Base-by-base conservation (phyloP, 2,797 vertebrate species). In the Amniataba percoides region DNA sequence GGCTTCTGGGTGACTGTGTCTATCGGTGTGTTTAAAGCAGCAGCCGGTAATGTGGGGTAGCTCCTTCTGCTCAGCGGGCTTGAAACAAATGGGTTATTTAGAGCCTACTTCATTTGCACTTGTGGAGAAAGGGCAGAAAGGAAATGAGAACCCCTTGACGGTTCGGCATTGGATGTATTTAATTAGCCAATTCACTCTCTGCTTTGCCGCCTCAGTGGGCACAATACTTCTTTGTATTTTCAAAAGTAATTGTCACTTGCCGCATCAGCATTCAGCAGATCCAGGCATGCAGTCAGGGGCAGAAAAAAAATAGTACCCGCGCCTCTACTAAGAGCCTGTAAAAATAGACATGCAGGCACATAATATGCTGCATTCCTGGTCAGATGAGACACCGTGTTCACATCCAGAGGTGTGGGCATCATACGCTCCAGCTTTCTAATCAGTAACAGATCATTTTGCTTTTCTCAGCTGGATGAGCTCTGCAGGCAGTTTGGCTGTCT, bases 11-110 rank as follows among this genome's bases (percentile, higher is more conserved):
- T 71, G 84, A 83, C 78, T 72, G 31, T 61, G 72, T 75, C 73
- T 86, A 77, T 78, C 21, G 49, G 64, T 53, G 78, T 81, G 81
- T 88, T 86, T 57, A 84, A 83, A 81, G 78, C 81, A 72, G 82
- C 76, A 49, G 82, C 78, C 48, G 68, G 88, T 78, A 85, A 88
- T 75, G 81, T 80, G 71, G 80, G 86, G 75, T 45, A 64, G 77
- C 84, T 86, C 58, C 86, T 85, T 82, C 87, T 87, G 91, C 91
- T 92, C 86, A 87, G 86, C 48, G 16, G 85, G 81, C 87, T 88
- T 82, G 85, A 93, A 92, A 92, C 89, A 88, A 93, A 91, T 80
- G 89, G 86, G 84, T 92, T 94, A 92, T 92, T 94, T 92, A 92
- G 90, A 90, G 88, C 85, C 85, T 74, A 71, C 91, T 93, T 93